phyloP scores from a whole-genome alignment of 2,888 invertebrate genomes.

The Drosophila greeni region DNA sequence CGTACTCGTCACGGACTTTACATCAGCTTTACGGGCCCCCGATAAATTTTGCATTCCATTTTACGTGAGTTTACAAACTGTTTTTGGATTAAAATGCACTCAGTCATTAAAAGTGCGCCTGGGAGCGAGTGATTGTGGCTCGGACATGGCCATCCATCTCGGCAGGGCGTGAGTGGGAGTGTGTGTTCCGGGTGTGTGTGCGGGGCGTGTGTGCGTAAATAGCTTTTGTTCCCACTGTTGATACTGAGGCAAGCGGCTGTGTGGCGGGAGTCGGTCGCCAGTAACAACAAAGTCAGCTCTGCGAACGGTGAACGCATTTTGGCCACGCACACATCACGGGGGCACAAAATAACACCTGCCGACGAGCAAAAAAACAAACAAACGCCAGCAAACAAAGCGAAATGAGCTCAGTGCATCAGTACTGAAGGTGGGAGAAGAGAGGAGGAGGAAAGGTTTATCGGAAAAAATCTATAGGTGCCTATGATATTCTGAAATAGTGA shows the following conservation, averaged over 20 bases:
- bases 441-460: background rate
- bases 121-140: slow-evolving; percentile 63
- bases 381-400: slow-evolving; percentile 66
- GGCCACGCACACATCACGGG: slow-evolving; percentile 61
- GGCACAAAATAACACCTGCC: slow-evolving; percentile 72
- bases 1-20: slow-evolving; percentile 24
- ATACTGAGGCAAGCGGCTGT: slow-evolving; percentile 23
- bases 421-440: slow-evolving; percentile 18
- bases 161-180: slow-evolving; percentile 31
- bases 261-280: slow-evolving; percentile 14
- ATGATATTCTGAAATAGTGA: background rate
- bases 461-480: background rate
- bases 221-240: slow-evolving; percentile 58
- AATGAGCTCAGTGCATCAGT: slow-evolving; percentile 57
- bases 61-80: slow-evolving; percentile 69
- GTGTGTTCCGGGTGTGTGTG: slow-evolving; percentile 38
- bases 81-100: slow-evolving; percentile 74
- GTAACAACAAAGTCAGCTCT: slow-evolving; percentile 42
- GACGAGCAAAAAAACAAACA: slow-evolving; percentile 67
- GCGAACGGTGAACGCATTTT: slow-evolving; percentile 64
- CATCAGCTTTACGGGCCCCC: slow-evolving; percentile 17
- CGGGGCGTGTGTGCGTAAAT: slow-evolving; percentile 53
- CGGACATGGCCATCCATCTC: slow-evolving; percentile 28
- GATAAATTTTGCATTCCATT: slow-evolving; percentile 52
- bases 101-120: slow-evolving; percentile 71